Evolutionary conservation across 2,797 vertebrate species (phyloP), one percentile per base, ranked within the genome.

Genomic region (Sebastes vulpes): DNA sequence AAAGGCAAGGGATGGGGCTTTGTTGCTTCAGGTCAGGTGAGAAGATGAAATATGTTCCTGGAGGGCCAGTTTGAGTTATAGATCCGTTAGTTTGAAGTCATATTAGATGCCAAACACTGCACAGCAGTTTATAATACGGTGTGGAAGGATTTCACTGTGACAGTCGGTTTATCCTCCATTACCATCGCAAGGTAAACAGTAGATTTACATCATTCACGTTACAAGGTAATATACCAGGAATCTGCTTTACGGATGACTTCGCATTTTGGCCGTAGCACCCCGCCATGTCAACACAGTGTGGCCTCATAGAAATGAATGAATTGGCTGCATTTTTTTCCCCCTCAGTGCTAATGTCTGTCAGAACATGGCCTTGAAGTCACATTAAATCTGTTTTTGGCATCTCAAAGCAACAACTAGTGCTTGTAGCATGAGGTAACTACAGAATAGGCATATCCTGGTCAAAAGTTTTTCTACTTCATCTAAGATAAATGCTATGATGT

Each of bases 21-120:
- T 52, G 53, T 60, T 46, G 16, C 29, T 23, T 60, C 16, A 79
- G 11, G 56, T 60, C 20, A 67, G 57, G 16, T 29, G 23, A 29
- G 53, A 60, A 18, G 69, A 60, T 60, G 56, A 72, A 60, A 60
- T 25, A 70, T 69, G 60, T 52, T 38, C 28, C 54, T 25, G n/a
- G 12, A 42, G 12, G 5, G 28, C 18, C 3, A 18, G 18, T 57
- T 66, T 65, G 61, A 79, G 54, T 60, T 60, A 52, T 66, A 42
- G 26, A 26, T 54, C 32, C 1, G 50, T 68, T 29, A 48, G 59
- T 79, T 53, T 67, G 5, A 56, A 57, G 56, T 52, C 16, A 6
- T 46, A 16, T 72, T 52, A 61, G 21, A 32, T 0, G 6, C 16
- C 25, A 68, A 68, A 57, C 11, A 31, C 28, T 32, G 12, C 70